phyloP scores from a whole-genome alignment of 64 coral and sea anemone species.

The Stylophora pistillata region DNA sequence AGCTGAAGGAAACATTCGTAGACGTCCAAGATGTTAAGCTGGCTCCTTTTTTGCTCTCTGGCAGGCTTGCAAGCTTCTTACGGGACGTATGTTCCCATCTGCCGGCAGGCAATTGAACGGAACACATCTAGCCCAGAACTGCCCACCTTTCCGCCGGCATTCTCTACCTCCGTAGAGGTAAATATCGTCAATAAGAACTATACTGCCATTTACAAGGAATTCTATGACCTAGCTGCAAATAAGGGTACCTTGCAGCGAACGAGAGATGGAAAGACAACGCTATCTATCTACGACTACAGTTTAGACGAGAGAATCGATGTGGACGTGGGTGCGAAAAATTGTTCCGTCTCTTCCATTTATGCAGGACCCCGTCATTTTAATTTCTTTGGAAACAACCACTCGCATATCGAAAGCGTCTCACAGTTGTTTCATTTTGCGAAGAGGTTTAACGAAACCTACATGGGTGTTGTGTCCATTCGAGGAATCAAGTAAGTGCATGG shows the following conservation, averaged over 20 bases:
- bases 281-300: conserved; percentile 69
- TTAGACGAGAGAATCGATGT: conserved; percentile 56
- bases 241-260: conserved; percentile 26
- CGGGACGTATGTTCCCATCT: neutral
- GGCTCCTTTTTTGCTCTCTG: conserved; percentile 3
- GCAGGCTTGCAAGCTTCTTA: neutral
- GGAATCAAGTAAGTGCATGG: conserved; percentile 71
- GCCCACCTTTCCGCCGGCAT: conserved; percentile 49
- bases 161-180: conserved; percentile 51
- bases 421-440: conserved; percentile 78
- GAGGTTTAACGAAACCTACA: conserved; percentile 70
- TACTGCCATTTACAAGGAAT: conserved; percentile 43
- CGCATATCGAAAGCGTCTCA: conserved; percentile 65
- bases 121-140: conserved; percentile 42
- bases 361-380: neutral
- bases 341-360: conserved; percentile 26
- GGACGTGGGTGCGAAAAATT: conserved; percentile 21
- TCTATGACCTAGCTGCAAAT: conserved; percentile 55
- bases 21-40: neutral
- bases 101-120: neutral
- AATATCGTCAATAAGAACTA: conserved; percentile 70
- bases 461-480: conserved; percentile 47
- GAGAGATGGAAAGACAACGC: conserved; percentile 15
- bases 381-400: conserved; percentile 55
- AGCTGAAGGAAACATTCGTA: neutral